Evolutionary conservation across 1,140 invertebrate genomes (phyloP).

Genomic region (Trinorchestia longiramus): DNA sequence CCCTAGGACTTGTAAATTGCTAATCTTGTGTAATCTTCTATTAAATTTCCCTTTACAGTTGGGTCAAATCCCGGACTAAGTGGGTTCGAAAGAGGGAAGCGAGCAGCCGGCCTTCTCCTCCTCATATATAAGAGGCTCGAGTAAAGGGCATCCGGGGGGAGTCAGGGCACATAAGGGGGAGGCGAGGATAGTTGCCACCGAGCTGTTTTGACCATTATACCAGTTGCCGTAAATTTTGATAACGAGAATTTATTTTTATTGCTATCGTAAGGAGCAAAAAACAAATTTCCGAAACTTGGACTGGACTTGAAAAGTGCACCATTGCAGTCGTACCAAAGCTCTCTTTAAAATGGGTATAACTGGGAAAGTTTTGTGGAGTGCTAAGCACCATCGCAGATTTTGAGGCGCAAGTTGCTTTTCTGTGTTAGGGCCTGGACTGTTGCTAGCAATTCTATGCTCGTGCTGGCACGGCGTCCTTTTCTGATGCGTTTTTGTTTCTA

Average conservation of each 20-base stretch:
- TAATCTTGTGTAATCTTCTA: slow-evolving; percentile 38
- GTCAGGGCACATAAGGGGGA: background rate
- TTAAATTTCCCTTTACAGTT: slow-evolving; percentile 46
- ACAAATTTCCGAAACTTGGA: slow-evolving; percentile 52
- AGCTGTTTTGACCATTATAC: slow-evolving; percentile 55
- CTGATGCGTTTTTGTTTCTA: slow-evolving; percentile 4
- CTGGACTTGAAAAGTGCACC: slow-evolving; percentile 46
- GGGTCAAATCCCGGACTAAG: slow-evolving; percentile 48
- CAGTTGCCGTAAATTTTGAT: slow-evolving; percentile 55
- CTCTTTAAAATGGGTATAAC: slow-evolving; percentile 53
- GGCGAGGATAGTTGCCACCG: slow-evolving; percentile 45
- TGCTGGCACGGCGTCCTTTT: slow-evolving; percentile 5
- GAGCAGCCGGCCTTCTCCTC: slow-evolving; percentile 18
- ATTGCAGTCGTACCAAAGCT: slow-evolving; percentile 36
- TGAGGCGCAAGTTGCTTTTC: slow-evolving; percentile 14
- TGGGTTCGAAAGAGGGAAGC: slow-evolving; percentile 48
- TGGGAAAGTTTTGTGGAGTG: slow-evolving; percentile 49
- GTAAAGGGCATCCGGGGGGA: slow-evolving; percentile 44
- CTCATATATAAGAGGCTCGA: slow-evolving; percentile 48
- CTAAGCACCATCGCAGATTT: slow-evolving; percentile 54
- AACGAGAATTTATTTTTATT: slow-evolving; percentile 54
- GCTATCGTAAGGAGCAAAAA: slow-evolving; percentile 54
- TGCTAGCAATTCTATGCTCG: slow-evolving; percentile 3
- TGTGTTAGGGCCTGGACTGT: background rate
- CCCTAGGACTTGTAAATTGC: background rate